Conservation (phyloP, 2,797 vertebrate species). For the Nyctibius grandis region DNA sequence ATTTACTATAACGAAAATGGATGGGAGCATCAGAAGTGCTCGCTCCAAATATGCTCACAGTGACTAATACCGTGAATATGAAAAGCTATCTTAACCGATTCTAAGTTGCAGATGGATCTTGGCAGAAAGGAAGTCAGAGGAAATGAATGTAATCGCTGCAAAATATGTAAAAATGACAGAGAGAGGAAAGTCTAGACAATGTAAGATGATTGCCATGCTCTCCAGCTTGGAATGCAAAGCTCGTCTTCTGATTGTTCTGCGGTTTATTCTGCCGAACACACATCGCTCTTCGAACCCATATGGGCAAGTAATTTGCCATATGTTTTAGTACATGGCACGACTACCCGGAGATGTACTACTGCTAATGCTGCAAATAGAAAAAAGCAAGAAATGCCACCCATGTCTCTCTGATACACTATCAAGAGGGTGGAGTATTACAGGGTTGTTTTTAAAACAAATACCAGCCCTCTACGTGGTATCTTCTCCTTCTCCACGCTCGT, state of each 20-base stretch:
- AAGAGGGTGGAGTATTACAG: not conserved
- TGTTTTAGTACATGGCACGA: not conserved
- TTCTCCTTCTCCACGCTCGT: not conserved
- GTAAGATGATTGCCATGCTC: constrained; percentile 39
- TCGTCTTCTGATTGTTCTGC: not conserved
- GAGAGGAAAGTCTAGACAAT: constrained; percentile 53
- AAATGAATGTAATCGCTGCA: constrained; percentile 35
- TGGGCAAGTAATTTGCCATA: constrained; percentile 28
- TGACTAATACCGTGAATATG: constrained; percentile 35
- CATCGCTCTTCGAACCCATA: not conserved
- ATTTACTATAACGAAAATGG: constrained; percentile 11
- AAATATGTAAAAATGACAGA: constrained; percentile 41
- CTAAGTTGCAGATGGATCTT: constrained; percentile 44
- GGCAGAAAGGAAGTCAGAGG: constrained; percentile 39
- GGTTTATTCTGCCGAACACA: not conserved
- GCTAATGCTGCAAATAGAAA: not conserved
- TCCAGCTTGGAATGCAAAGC: constrained; percentile 12
- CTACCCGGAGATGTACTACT: not conserved
- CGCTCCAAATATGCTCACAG: not conserved
- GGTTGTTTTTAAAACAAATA: not conserved
- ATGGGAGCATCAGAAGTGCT: constrained; percentile 16
- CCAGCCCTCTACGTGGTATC: not conserved
- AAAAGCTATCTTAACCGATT: not conserved
- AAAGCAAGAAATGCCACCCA: not conserved
- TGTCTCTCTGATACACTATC: not conserved